These are phyloP conservation scores for Eumaeus atala DNA, from an alignment of 1,140 invertebrate species.

Conservation along the genomic window DNA sequence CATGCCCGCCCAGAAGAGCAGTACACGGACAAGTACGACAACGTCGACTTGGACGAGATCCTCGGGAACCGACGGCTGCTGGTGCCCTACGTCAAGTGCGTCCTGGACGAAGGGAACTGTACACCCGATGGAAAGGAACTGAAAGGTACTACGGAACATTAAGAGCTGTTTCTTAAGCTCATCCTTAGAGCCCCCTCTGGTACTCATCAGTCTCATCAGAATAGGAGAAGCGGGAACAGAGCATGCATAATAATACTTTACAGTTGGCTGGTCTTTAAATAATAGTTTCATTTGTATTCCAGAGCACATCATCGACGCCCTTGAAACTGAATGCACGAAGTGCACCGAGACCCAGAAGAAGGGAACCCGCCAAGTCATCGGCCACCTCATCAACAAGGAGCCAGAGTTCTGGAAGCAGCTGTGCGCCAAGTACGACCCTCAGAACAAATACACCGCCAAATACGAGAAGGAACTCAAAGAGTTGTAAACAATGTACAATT, in stretches of 20 bases:
- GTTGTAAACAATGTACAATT: background rate
- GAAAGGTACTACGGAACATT: slow-evolving; percentile 78
- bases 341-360: slow-evolving; percentile 75
- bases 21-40: slow-evolving; percentile 83
- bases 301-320: slow-evolving; percentile 73
- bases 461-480: slow-evolving; percentile 51
- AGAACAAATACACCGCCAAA: slow-evolving; percentile 72
- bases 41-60: slow-evolving; percentile 80
- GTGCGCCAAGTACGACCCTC: slow-evolving; percentile 76
- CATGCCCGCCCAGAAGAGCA: slow-evolving; percentile 35
- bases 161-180: no score
- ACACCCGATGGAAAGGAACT: slow-evolving; percentile 80
- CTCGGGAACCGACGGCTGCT: slow-evolving; percentile 79
- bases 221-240: no score
- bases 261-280: no score
- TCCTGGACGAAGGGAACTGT: slow-evolving; percentile 79
- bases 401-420: slow-evolving; percentile 74
- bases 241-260: no score
- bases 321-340: slow-evolving; percentile 76
- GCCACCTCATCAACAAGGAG: slow-evolving; percentile 72
- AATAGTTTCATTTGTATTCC: background rate
- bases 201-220: no score
- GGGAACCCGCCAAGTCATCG: slow-evolving; percentile 72
- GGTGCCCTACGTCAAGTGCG: slow-evolving; percentile 79
- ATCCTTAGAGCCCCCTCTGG: no score